phyloP scores from a whole-genome alignment of 2,797 vertebrate species.

The Anabas testudineus region DNA sequence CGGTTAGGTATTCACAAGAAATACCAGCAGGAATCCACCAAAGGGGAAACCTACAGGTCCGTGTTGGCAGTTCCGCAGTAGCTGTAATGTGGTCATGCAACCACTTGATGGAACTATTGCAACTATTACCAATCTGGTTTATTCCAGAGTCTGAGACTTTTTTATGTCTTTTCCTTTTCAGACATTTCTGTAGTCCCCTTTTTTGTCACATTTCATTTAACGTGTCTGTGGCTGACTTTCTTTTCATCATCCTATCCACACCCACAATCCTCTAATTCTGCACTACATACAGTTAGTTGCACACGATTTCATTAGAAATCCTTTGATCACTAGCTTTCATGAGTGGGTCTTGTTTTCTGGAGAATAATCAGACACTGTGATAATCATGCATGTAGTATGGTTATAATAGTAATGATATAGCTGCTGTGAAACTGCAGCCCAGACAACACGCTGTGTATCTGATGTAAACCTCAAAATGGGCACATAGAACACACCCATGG shows the following conservation, averaged over 20 bases:
- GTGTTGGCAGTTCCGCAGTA: background rate
- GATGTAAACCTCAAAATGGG: conserved; percentile 23
- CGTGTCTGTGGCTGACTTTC: background rate
- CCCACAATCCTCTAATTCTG: background rate
- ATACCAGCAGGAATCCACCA: background rate
- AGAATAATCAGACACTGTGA: background rate
- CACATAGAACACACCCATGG: conserved; percentile 6
- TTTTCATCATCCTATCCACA: rapidly evolving
- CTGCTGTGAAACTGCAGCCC: background rate
- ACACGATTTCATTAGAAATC: conserved; percentile 14
- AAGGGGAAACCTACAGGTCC: background rate
- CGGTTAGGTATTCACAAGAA: background rate
- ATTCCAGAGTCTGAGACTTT: background rate
- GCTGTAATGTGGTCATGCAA: conserved; percentile 40
- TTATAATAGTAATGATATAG: conserved; percentile 1
- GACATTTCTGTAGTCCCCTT: no score
- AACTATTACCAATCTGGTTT: background rate
- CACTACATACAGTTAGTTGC: background rate
- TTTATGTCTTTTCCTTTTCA: background rate
- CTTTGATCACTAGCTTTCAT: background rate
- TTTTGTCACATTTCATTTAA: conserved; percentile 5
- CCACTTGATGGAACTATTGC: conserved; percentile 74
- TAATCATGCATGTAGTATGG: background rate
- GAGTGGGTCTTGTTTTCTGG: background rate
- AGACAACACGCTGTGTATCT: conserved; percentile 17